Evolutionary conservation across 2,113 vertebrate species (phyloP), one percentile per base, ranked within the genome.

Genomic region (Corythornis madagascariensis): DNA sequence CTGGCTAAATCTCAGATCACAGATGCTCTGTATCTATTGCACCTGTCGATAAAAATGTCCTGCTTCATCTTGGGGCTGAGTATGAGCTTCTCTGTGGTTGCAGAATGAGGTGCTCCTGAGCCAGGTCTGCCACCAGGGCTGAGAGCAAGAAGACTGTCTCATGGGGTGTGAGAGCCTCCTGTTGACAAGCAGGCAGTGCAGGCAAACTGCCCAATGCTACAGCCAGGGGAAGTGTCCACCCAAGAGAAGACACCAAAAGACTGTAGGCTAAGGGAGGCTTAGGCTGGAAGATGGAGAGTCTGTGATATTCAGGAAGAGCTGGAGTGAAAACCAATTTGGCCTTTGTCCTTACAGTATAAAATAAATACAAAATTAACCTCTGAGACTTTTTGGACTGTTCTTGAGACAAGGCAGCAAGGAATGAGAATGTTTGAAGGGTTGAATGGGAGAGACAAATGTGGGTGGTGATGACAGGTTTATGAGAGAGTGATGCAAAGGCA

Each of bases 231-330:
- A 38, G 33, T 5, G 22, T 24, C 60, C 26, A 7, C 29, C 17
- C 1, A 0, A 53, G 55, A 38, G 53, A 81, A 56, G 40, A 22
- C 17, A 10, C 35, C 33, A 63, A 64, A 53, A 65, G 25, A 33
- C 2, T 14, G 1, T 6, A 47, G 13, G 13, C 20, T 29, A 29
- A 5, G 10, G 72, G 48, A 71, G 24, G 18, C 22, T 57, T 0
- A 0, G 11, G 12, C 0, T 83, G 48, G 19, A 78, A 11, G 8
- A 24, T 71, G 22, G 59, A 35, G 10, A 10, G 22, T 22, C 55
- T 57, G 20, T 3, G 8, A 3, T 74, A n/a, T 35, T 85, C 26
- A 35, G 35, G 29, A 85, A 84, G 13, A 20, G 18, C 3, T 45
- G 6, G 16, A 1, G 1, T 47, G 12, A 65, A 53, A 72, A 78